Base-by-base conservation (phyloP, 2,797 vertebrate species). In the Spinus olivaceus region DNA sequence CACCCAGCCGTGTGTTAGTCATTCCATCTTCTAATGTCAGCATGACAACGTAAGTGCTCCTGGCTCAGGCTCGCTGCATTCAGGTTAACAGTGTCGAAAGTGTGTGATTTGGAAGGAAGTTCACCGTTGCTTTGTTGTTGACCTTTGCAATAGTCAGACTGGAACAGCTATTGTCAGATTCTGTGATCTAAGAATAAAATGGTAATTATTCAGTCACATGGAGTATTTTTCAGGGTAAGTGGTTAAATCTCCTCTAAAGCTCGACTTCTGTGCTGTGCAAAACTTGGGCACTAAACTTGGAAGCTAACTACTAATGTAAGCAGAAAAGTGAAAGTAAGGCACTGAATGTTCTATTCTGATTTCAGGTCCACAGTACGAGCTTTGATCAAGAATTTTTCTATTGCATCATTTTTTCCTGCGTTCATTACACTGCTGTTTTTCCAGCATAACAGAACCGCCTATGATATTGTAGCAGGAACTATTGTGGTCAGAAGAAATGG, bases 331-430 rank as follows among this genome's bases (percentile, higher is more conserved):
- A 35, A 90, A 69, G 42, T 72, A 63, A 85, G n/a, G 41, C 46
- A 54, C 69, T 78, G 44, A 84, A 56, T 81, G n/a, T 61, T 94
- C 91, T 92, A 5, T 95, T 97, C 56, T 96, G 81, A 41, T 98
- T 97, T 44, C 97, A 99, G 99, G 97, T 99, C 99, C 30, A 98
- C 99, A 25, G 98, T 99, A 86, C 98, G 99, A 98, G 99, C 99
- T 90, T 97, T 99, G 98, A 99, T 99, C 98, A 99, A 99, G 98
- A 99, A 99, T 98, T 99, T 99, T 97, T 99, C 99, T 88, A 99
- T 99, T 87, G 99, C 99, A 85, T 99, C 99, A 80, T 99, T 99
- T 97, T 99, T 99, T 95, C 99, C 99, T 57, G 99, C 99, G 1
- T 99, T 99, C 97, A 99, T 99, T 97, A 99, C 99, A 0, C 98